Evolutionary conservation across 2,888 invertebrate genomes (phyloP), one percentile per base, ranked within the genome.

Genomic region (Sepiola atlantica): DNA sequence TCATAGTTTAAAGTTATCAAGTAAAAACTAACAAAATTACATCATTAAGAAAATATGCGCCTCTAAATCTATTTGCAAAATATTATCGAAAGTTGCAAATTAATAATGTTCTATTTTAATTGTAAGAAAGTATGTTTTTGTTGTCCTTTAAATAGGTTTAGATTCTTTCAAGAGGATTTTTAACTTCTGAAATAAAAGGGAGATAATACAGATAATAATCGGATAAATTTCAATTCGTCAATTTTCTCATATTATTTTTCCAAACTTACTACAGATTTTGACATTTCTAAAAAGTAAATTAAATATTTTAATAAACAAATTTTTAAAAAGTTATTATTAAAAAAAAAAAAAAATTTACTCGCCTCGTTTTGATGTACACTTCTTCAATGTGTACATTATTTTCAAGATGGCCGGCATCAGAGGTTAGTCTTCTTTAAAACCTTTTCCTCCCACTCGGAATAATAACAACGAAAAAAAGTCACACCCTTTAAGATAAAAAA

Each of bases 331-430:
- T 14, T 0, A n/a, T 14, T 0, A n/a, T n/a, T 12, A 77, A 77
- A 77, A 77, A 32, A 77, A n/a, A 77, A 77, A 18, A 14, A n/a
- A 77, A 32, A 14, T n/a, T n/a, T 3, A 77, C 16, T 18, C n/a
- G 77, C 77, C 77, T 77, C 77, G 77, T 77, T 77, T 77, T 77
- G 16, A 77, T n/a, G 14, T n/a, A 21, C n/a, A 77, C 16, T 77
- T n/a, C 28, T 93, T 55, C n/a, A 93, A 55, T 55, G 45, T 77
- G 77, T 77, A 77, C n/a, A 77, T 77, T 24, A 61, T 54, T 94
- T 91, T 54, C 94, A 95, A 94, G 91, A 95, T 95, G 95, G 95
- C 95, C 90, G 95, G 95, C 32, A 94, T 95, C 90, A 90, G 95
- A 94, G 95, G 95, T 95, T 77, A 94, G 93, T 57, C 55, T 32